Conservation (phyloP, 1,140 invertebrate genomes). For the Tetranychus urticae region DNA sequence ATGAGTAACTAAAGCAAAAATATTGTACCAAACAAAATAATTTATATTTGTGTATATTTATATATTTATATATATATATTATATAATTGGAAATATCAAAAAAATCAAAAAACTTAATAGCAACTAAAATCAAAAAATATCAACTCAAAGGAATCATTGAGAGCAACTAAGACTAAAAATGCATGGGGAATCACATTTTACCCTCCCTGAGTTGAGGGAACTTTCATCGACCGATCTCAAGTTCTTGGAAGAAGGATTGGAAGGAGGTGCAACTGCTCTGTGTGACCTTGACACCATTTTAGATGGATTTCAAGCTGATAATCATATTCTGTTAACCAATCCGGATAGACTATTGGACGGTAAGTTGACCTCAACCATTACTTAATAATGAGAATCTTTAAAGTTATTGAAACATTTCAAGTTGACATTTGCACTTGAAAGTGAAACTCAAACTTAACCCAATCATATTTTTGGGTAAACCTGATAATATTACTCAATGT, state of each 20-base stretch:
- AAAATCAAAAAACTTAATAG: not conserved
- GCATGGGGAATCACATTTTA: not conserved
- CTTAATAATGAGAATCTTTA: too few species aligned
- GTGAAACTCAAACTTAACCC: too few species aligned
- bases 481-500: too few species aligned
- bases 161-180: not conserved
- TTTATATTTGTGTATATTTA: too few species aligned
- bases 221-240: slow-evolving; percentile 6
- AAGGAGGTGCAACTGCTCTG: not conserved
- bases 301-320: slow-evolving; percentile 4
- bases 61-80: too few species aligned
- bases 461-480: too few species aligned
- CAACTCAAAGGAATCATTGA: not conserved
- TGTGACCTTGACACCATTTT: slow-evolving; percentile 7
- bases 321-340: slow-evolving; percentile 3
- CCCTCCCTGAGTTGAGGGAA: slow-evolving; percentile 3
- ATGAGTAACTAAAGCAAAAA: too few species aligned
- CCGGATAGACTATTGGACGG: slow-evolving; percentile 5
- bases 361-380: not conserved
- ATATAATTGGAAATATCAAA: too few species aligned
- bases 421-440: too few species aligned
- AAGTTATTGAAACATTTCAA: too few species aligned
- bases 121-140: not conserved
- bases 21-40: too few species aligned
- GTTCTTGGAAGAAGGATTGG: slow-evolving; percentile 5